Percentiles rank a stretch among this genome's conserved stretches.
Evolutionary conservation across 2,888 invertebrate species (phyloP).

Genomic region (Drosophila nigricruria): DNA sequence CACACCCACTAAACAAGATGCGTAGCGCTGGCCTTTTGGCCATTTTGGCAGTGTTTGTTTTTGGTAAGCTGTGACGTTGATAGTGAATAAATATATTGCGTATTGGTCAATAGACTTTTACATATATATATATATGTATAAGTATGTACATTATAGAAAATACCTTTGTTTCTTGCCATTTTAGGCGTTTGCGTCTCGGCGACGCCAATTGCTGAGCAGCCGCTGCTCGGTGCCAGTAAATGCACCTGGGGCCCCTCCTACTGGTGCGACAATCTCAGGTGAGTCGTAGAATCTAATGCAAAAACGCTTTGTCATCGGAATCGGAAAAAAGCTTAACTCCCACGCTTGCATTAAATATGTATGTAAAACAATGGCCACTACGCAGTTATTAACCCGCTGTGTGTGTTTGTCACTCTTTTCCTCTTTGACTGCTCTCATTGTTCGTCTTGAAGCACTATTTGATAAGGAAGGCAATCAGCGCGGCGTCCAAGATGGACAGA

Average conservation of each 20-base stretch:
- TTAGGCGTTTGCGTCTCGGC: slow-evolving; percentile 56
- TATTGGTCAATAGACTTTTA: slow-evolving; percentile 24
- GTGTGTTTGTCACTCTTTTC: slow-evolving; percentile 26
- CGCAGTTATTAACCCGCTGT: slow-evolving; percentile 59
- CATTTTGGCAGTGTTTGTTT: slow-evolving; percentile 85
- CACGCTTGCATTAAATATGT: neutral
- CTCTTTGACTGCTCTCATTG: slow-evolving; percentile 34
- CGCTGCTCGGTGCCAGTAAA: slow-evolving; percentile 87
- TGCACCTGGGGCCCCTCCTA: slow-evolving; percentile 93
- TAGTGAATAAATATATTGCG: slow-evolving; percentile 45
- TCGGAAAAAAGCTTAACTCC: slow-evolving; percentile 7
- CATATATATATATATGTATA: neutral
- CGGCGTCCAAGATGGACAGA: slow-evolving; percentile 11
- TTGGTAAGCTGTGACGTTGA: slow-evolving; percentile 83
- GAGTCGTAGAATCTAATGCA: slow-evolving; percentile 58
- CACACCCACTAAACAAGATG: slow-evolving; percentile 77
- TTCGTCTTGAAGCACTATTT: slow-evolving; percentile 32
- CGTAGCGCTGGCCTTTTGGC: slow-evolving; percentile 85
- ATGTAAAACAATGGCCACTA: slow-evolving; percentile 46
- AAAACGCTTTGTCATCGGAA: slow-evolving; percentile 60
- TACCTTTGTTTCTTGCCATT: slow-evolving; percentile 23
- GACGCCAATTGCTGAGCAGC: slow-evolving; percentile 55
- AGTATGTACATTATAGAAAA: neutral
- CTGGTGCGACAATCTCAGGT: slow-evolving; percentile 88
- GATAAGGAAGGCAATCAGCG: slow-evolving; percentile 66